Base-by-base conservation (phyloP, 2,888 invertebrate genomes). In the Arge pagana region DNA sequence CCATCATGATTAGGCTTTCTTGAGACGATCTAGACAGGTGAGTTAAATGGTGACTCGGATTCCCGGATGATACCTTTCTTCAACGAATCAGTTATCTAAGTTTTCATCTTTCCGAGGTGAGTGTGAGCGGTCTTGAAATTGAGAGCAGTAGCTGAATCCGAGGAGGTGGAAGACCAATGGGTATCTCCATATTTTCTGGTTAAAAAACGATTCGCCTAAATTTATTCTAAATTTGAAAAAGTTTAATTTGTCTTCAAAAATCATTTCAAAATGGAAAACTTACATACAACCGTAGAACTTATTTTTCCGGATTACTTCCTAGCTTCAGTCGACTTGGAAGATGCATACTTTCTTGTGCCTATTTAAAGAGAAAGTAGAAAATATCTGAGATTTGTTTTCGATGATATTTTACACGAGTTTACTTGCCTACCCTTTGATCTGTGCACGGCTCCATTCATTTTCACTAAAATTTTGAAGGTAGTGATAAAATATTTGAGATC, bases 191-290 rank as follows among this genome's bases (percentile, higher is more conserved):
- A n/a, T n/a, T n/a, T n/a, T n/a, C n/a, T n/a, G n/a, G n/a, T n/a
- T n/a, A n/a, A n/a, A n/a, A n/a, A n/a, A n/a, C n/a, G n/a, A n/a
- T n/a, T n/a, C n/a, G n/a, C n/a, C n/a, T 26, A 21, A 24, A 23
- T 39, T 39, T 10, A 21, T 39, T 21, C 39, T 23, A 10, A 39
- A 23, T 18, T 39, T 39, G 1, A 21, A 39, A 23, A 13, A 5
- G 11, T 18, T 39, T n/a, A 39, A 39, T 39, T 39, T 21, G 3
- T 39, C 7, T 5, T 2, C 24, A 21, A 21, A 4, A 24, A 39
- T 11, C 64, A 66, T 53, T 66, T 68, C 40, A 63, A 68, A 54
- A 52, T 64, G 23, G 63, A 66, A 41, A 62, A 65, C 49, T 56
- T 52, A 28, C 55, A 57, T 50, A 59, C 62, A 0, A 60, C 59